These are phyloP conservation scores for Corella eumyota DNA, from an alignment of 23 tunicate species.

Conservation along the genomic window DNA sequence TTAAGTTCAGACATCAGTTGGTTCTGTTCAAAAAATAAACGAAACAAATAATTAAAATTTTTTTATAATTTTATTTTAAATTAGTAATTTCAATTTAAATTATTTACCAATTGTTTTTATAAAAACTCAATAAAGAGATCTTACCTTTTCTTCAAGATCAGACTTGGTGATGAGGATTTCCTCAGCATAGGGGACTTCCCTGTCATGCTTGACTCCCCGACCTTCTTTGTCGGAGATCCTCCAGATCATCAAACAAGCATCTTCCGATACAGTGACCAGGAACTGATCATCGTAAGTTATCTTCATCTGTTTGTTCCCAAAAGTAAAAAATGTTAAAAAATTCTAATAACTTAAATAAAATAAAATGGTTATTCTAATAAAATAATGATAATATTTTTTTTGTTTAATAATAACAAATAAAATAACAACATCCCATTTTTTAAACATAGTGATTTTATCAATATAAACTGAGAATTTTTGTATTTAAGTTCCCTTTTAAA, in stretches of 20 bases:
- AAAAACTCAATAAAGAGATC: not conserved
- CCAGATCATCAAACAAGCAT: slow-evolving; percentile 95
- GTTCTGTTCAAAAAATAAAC: slow-evolving; percentile 23
- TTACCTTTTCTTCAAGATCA: slow-evolving; percentile 94
- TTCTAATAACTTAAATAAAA: not conserved
- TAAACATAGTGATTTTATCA: too few relatives aligned
- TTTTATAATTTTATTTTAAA: not conserved
- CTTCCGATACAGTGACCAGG: slow-evolving; percentile 94
- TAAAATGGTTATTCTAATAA: not conserved
- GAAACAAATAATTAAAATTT: not conserved
- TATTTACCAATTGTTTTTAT: not conserved
- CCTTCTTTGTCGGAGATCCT: slow-evolving; percentile 94
- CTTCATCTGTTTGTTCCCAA: slow-evolving; percentile 35
- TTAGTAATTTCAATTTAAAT: not conserved
- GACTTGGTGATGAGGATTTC: slow-evolving; percentile 98
- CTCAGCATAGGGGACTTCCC: slow-evolving; percentile 88
- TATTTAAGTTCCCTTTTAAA: too few relatives aligned
- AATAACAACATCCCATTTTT: too few relatives aligned
- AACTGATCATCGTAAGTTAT: slow-evolving; percentile 88
- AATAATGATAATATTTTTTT: too few relatives aligned
- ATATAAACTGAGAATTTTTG: too few relatives aligned
- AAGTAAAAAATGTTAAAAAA: not conserved
- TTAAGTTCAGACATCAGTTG: slow-evolving; percentile 94
- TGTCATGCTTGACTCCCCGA: slow-evolving; percentile 89
- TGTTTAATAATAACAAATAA: too few relatives aligned